A percentile compares a stretch with the other conserved stretches of the same genome.
Conservation (phyloP, 2,888 invertebrate genomes). For the Kuschelorhynchus macadamiae region DNA sequence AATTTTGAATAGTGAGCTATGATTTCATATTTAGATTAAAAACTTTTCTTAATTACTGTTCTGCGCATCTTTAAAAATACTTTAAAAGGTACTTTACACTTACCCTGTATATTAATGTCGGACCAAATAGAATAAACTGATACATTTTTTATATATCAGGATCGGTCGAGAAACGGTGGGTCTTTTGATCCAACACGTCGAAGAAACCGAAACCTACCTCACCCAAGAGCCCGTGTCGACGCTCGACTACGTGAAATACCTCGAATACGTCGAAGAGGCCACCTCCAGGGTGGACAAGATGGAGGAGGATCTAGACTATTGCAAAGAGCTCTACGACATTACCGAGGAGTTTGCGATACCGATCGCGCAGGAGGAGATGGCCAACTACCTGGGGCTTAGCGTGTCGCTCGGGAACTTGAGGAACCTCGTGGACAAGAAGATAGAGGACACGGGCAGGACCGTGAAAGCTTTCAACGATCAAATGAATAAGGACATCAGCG, state of each 20-base stretch:
- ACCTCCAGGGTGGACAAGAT: conserved; percentile 78
- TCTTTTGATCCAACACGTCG: conserved; percentile 73
- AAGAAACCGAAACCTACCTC: conserved; percentile 77
- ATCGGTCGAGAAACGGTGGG: conserved; percentile 76
- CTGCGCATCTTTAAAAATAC: too few species aligned
- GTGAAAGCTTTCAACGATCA: conserved; percentile 80
- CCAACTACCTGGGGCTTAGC: conserved; percentile 76
- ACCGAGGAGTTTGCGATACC: conserved; percentile 85
- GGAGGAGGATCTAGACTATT: conserved; percentile 82
- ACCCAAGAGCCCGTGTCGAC: conserved; percentile 78
- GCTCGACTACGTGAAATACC: conserved; percentile 79
- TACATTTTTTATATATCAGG: too few species aligned
- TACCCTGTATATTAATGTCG: too few species aligned
- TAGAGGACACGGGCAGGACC: conserved; percentile 79
- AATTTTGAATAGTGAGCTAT: too few species aligned
- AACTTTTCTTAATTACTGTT: too few species aligned
- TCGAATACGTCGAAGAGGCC: conserved; percentile 79
- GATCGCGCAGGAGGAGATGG: conserved; percentile 80
- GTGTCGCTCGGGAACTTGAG: conserved; percentile 76
- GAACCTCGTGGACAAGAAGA: conserved; percentile 78
- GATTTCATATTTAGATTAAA: too few species aligned
- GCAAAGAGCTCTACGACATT: conserved; percentile 86
- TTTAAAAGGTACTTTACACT: too few species aligned
- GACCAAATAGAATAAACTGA: too few species aligned
- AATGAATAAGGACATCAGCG: conserved; percentile 84